Base-by-base conservation (phyloP, 1,140 invertebrate genomes). In the Habropoda laboriosa region DNA sequence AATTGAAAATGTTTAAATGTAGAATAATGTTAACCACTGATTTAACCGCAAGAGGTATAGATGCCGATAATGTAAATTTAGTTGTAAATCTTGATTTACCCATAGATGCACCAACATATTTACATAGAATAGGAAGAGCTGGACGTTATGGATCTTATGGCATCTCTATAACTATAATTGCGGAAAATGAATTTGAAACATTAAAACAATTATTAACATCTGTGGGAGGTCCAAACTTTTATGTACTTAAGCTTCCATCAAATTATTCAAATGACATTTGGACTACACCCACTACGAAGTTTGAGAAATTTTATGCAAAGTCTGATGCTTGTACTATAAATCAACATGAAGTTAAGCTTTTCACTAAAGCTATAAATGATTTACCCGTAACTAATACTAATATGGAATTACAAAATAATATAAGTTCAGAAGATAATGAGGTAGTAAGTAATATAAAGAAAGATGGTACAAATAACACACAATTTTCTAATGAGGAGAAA, bases 61-160 rank as follows among this genome's bases (percentile, higher is more conserved):
- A 99, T 94, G 96, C 96, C 13, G 95, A 96, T 68, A 97, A 98
- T 94, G 96, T 99, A 10, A 97, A 99, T 94, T 93, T 99, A 55
- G 96, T 99, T 1, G 95, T 99, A 13, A 99, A 99, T 93, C 94
- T 99, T 87, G 98, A 99, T 91, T 90, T 96, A 53, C 98, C 99
- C 2, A 88, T 85, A 64, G 96, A 98, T 89, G 94, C 95, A 85
- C 95, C 97, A 71, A 99, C 97, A 3, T 99, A 99, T 94, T 94
- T 99, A 76, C 99, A 99, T 93, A 94, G 99, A 90, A 98, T 99
- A 89, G 99, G 99, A 8, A 94, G 98, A 87, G 98, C 98, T 67
- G 99, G 98, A 1, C 94, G 99, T 85, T 99, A 96, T 93, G 97
- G 97, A 1, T 96, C 96, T 24, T 94, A 94, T 88, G 97, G 97